These are phyloP conservation scores for Trachelus troglodyta DNA, from an alignment of 2,888 invertebrate species.

Conservation along the genomic window DNA sequence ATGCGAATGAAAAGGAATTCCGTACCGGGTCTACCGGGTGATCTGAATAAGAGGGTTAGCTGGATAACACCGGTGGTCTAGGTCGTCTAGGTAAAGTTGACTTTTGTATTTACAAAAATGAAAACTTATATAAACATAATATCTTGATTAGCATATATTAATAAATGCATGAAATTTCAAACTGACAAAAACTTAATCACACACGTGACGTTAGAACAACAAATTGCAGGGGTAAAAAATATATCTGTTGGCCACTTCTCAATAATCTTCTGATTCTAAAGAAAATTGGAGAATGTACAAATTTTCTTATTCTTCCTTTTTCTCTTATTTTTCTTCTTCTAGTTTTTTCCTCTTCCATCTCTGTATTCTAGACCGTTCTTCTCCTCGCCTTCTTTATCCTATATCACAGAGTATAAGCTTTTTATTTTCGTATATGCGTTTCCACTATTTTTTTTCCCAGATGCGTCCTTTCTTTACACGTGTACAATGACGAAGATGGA, in stretches of 20 bases:
- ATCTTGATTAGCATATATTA: not conserved
- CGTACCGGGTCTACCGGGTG: conserved; percentile 32
- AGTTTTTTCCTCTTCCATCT: not conserved
- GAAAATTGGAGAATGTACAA: not conserved
- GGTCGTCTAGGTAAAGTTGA: not conserved
- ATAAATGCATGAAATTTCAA: not conserved
- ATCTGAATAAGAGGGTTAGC: not conserved
- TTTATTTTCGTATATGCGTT: not conserved
- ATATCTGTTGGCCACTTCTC: not conserved
- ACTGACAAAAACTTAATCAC: not conserved
- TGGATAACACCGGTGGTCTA: not conserved
- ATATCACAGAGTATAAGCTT: not conserved
- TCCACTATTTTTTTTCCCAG: not conserved
- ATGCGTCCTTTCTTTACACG: conserved; percentile 14
- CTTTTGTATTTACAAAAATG: not conserved
- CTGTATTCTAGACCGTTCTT: not conserved
- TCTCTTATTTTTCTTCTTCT: no score
- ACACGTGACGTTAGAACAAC: not conserved
- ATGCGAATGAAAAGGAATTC: conserved; percentile 63
- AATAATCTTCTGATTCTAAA: not conserved
- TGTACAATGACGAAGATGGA: conserved; percentile 11
- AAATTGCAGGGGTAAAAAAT: not conserved
- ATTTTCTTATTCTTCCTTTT: not conserved
- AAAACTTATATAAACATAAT: not conserved
- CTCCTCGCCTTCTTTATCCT: not conserved